Evolutionary conservation across 2,888 invertebrate species (phyloP).

Genomic region (Amphipyra tragopoginis): DNA sequence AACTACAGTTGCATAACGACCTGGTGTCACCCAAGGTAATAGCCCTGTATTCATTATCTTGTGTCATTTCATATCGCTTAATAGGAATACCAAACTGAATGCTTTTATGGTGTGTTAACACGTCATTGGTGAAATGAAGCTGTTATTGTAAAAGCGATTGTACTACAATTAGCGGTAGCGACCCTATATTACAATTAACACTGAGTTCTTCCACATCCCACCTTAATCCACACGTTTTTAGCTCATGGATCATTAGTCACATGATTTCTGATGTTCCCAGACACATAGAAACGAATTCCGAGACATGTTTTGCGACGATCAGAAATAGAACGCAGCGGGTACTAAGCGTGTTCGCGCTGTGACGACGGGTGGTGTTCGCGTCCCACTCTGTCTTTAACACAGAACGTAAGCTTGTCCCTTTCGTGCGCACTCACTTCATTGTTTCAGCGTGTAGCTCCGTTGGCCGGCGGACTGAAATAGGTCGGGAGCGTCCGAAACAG

Average conservation of each 20-base stretch:
- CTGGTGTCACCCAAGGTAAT: slow-evolving; percentile 76
- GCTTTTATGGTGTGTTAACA: slow-evolving; percentile 66
- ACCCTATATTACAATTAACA: slow-evolving; percentile 50
- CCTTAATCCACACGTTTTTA: slow-evolving; percentile 67
- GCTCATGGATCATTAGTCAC: slow-evolving; percentile 84
- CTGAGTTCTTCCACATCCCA: slow-evolving; percentile 44
- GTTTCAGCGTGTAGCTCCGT: slow-evolving; percentile 85
- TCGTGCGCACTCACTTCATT: slow-evolving; percentile 86
- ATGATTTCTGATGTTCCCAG: slow-evolving; percentile 88
- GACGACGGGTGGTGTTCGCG: slow-evolving; percentile 77
- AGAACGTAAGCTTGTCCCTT: slow-evolving; percentile 81
- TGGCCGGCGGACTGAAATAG: slow-evolving; percentile 88
- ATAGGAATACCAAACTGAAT: slow-evolving; percentile 67
- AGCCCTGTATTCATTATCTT: slow-evolving; percentile 75
- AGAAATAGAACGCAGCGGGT: slow-evolving; percentile 88
- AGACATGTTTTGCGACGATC: slow-evolving; percentile 89
- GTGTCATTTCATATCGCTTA: slow-evolving; percentile 71
- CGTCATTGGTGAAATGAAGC: slow-evolving; percentile 66
- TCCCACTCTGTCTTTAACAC: slow-evolving; percentile 79
- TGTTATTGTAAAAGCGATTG: slow-evolving; percentile 59
- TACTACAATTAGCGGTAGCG: slow-evolving; percentile 53
- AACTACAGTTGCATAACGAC: slow-evolving; percentile 74
- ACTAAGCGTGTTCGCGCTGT: slow-evolving; percentile 86
- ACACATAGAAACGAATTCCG: slow-evolving; percentile 89
- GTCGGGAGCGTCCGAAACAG: slow-evolving; percentile 87